Evolutionary conservation across 2,888 invertebrate species (phyloP), one percentile per base, ranked within the genome.

Genomic region (Drosophila eohydei): DNA sequence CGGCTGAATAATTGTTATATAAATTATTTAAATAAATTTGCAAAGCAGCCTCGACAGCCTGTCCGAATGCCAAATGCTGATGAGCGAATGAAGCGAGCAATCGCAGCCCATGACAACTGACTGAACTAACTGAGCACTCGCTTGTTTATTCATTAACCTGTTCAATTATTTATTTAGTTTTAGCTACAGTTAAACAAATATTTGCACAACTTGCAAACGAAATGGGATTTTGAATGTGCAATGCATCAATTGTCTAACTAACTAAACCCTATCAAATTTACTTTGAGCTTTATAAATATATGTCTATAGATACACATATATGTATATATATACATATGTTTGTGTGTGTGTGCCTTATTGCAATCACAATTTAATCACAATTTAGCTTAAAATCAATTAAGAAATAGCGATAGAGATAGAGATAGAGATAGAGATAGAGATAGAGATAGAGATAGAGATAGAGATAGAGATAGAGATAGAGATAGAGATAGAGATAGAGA

Each of bases 1-100:
- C 68, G 80, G 75, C 67, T 81, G 74, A 74, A 86, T 85, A 82
- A 85, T 89, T 87, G 67, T 81, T 84, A 78, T 74, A 81, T 85
- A 67, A 84, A 85, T 84, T 84, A 89, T 85, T 89, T 69, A 89
- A 71, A 68, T 55, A 57, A 51, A 41, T 62, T 72, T 50, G 50
- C 60, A 58, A 56, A 56, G 11, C 43, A 69, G 58, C 32, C 50
- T 67, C 40, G 59, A 28, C 50, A 43, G 32, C 11, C 16, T n/a
- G 26, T 8, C 21, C 21, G 21, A 43, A 4, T 51, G 51, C 14
- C 3, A 61, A 64, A 62, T 67, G 63, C 58, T 71, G 30, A 50
- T 38, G 44, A 44, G 36, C 46, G 38, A 48, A 46, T 71, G 58
- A 61, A 56, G 61, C 61, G 12, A 44, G 36, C 44, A 41, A 51